Conservation (phyloP, 1,140 invertebrate genomes). For the Eumaeus atala region DNA sequence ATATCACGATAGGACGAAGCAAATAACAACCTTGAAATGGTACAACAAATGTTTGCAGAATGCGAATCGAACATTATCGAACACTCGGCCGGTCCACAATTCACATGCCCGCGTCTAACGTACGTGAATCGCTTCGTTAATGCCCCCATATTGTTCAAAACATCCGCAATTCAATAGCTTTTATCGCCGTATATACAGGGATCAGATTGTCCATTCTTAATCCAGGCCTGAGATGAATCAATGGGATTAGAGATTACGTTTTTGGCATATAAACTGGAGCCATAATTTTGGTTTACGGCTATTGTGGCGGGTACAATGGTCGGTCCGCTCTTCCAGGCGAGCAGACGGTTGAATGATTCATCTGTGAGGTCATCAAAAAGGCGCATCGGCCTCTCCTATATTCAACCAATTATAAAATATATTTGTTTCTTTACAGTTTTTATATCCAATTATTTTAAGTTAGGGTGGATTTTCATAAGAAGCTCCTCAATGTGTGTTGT, state of each 20-base stretch:
- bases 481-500: no score
- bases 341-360: slow-evolving; percentile 47
- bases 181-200: slow-evolving; percentile 11
- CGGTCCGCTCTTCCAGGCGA: slow-evolving; percentile 20
- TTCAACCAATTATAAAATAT: no score
- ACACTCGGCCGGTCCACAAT: slow-evolving; percentile 5
- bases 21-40: slow-evolving; percentile 13
- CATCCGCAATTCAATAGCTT: slow-evolving; percentile 4
- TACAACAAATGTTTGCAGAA: slow-evolving; percentile 14
- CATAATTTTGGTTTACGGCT: slow-evolving; percentile 15
- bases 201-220: slow-evolving; percentile 7
- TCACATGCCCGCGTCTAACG: neutral
- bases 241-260: slow-evolving; percentile 26
- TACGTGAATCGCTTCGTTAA: slow-evolving; percentile 6
- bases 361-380: slow-evolving; percentile 50
- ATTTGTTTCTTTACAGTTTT: no score
- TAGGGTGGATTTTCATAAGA: no score
- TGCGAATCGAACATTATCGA: slow-evolving; percentile 15
- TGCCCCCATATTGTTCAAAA: slow-evolving; percentile 1
- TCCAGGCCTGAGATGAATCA: slow-evolving; percentile 24
- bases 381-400: slow-evolving; percentile 41
- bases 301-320: slow-evolving; percentile 15
- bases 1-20: slow-evolving; percentile 8
- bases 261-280: slow-evolving; percentile 20
- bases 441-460: no score